Conservation (phyloP, 2,888 invertebrate species). For the Oligia strigilis region DNA sequence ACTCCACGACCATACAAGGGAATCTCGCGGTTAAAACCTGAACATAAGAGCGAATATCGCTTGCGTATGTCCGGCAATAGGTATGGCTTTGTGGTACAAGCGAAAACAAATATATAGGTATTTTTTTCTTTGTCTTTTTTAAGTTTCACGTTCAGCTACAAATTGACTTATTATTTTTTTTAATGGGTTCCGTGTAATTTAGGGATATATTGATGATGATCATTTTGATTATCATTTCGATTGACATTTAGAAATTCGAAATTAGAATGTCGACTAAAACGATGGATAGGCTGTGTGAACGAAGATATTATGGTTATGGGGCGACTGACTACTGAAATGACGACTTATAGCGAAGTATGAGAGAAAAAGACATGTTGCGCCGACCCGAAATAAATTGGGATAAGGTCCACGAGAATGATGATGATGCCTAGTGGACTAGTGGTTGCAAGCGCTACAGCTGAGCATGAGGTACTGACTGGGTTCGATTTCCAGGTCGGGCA, state of each 20-base stretch:
- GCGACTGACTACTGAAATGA: too few species aligned
- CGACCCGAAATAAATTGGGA: too few species aligned
- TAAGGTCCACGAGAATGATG: too few species aligned
- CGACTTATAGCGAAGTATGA: too few species aligned
- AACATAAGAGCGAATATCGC: constrained; percentile 74
- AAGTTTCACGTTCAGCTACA: constrained; percentile 12
- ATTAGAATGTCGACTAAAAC: neutral
- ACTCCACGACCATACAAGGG: constrained; percentile 72
- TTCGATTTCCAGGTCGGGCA: neutral
- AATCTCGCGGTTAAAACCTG: constrained; percentile 77
- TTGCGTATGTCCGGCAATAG: constrained; percentile 69
- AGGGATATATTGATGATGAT: neutral
- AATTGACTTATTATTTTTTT: constrained; percentile 22
- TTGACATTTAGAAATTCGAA: neutral
- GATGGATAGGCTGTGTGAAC: too few species aligned
- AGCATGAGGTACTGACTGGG: neutral
- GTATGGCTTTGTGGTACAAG: constrained; percentile 83
- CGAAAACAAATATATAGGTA: constrained; percentile 68
- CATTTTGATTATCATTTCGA: neutral
- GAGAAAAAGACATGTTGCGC: too few species aligned
- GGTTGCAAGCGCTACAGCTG: too few species aligned
- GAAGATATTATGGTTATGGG: too few species aligned
- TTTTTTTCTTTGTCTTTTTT: constrained; percentile 51
- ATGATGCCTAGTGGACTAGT: neutral
- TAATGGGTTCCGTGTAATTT: constrained; percentile 24